phyloP scores from a whole-genome alignment of 2,797 vertebrate genomes.

The Pelobates cultripes region DNA sequence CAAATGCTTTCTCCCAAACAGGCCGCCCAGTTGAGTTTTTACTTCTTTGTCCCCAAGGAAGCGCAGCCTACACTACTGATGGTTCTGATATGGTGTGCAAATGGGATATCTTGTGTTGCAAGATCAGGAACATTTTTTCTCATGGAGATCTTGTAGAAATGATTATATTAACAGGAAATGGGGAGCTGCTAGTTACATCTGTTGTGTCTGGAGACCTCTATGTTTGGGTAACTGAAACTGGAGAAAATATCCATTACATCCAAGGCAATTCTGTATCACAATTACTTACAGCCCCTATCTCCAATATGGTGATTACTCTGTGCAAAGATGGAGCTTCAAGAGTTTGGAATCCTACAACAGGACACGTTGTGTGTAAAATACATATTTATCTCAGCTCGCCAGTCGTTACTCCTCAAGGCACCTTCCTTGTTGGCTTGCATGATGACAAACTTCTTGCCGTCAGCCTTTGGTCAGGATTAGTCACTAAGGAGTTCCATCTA shows the following conservation, averaged over 20 bases:
- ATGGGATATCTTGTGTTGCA: slow-evolving; percentile 66
- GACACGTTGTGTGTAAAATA: slow-evolving; percentile 73
- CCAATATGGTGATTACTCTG: slow-evolving; percentile 72
- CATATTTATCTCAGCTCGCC: slow-evolving; percentile 66
- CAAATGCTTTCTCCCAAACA: slow-evolving; percentile 68
- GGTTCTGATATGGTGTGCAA: slow-evolving; percentile 72
- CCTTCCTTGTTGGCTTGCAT: slow-evolving; percentile 74
- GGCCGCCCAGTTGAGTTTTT: slow-evolving; percentile 62
- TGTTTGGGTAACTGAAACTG: slow-evolving; percentile 72
- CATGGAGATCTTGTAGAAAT: slow-evolving; percentile 70
- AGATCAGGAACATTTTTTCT: slow-evolving; percentile 62
- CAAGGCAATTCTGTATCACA: slow-evolving; percentile 63
- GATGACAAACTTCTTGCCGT: slow-evolving; percentile 72
- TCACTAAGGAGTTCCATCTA: slow-evolving; percentile 73
- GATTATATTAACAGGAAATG: slow-evolving; percentile 67
- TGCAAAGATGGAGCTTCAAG: slow-evolving; percentile 66
- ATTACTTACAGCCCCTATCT: slow-evolving; percentile 76
- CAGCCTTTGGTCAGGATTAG: slow-evolving; percentile 77
- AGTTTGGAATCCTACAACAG: slow-evolving; percentile 75
- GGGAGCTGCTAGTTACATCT: slow-evolving; percentile 68
- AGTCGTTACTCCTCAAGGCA: slow-evolving; percentile 74
- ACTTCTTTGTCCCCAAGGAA: slow-evolving; percentile 59
- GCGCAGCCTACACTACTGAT: slow-evolving; percentile 72
- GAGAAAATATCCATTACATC: slow-evolving; percentile 71
- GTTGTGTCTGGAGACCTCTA: slow-evolving; percentile 70